Evolutionary conservation across 2,888 invertebrate genomes (phyloP), one percentile per base, ranked within the genome.

Genomic region (Brassicogethes aeneus): DNA sequence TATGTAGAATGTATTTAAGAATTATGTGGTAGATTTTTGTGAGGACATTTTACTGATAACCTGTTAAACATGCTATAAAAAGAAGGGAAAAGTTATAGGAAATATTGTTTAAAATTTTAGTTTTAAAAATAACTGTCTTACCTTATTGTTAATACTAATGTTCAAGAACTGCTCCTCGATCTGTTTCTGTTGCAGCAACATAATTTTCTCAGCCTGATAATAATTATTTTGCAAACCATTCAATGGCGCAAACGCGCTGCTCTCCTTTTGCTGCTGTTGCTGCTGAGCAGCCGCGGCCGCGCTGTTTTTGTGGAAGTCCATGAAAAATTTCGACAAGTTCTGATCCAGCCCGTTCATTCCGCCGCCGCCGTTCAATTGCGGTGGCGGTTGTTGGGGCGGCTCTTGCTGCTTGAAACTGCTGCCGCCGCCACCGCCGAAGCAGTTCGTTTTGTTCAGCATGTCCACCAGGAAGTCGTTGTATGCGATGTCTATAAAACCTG

Each of bases 291-390:
- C 37, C 34, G 38, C 15, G 17, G 46, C 49, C 40, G 50, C 52
- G 41, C 45, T 51, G 56, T 79, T 78, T 60, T 79, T 78, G 64
- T 79, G 76, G 69, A 81, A 82, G 63, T 82, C 82, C 36, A 77
- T 76, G 73, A 82, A 80, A 66, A 82, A 82, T 63, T 82, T 82
- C 45, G 80, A 78, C 72, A 81, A 80, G 47, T 64, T 64, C 46
- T 65, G 64, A 47, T 65, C 65, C 35, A 65, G 48, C 17, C 62
- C 64, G 45, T 60, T 62, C 32, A 56, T 13, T 16, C 49, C 36
- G 62, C 65, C 46, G 60, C 12, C n/a, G 33, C 7, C 32, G 3
- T 5, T 12, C 5, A 10, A 5, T 12, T 32, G 32, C 14, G 10
- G 32, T 5, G 32, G 13, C 10, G 23, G 23, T 23, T 23, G 23